phyloP scores from a whole-genome alignment of 2,888 invertebrate genomes.

The Caenorhabditis sinica region DNA sequence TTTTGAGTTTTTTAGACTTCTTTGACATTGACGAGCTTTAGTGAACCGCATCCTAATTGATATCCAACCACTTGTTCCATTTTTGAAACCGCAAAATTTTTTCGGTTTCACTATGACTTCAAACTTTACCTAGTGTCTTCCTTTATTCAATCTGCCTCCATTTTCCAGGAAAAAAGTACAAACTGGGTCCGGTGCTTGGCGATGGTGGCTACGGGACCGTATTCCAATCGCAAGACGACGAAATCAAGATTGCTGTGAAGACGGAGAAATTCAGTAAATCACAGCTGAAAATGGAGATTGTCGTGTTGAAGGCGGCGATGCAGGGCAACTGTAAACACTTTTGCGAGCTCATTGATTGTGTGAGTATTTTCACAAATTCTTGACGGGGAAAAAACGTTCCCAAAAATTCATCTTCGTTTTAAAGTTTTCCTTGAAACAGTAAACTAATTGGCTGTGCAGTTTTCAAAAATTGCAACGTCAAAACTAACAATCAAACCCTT shows the following conservation, averaged over 20 bases:
- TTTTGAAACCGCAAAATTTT: too few relatives aligned
- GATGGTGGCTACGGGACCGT: constrained; percentile 78
- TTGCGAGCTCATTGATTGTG: constrained; percentile 75
- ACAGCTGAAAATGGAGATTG: constrained; percentile 76
- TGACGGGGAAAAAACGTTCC: not conserved
- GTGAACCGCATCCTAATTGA: too few relatives aligned
- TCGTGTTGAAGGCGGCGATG: constrained; percentile 74
- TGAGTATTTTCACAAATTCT: constrained; percentile 34
- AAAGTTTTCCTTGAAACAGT: not conserved
- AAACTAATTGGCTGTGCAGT: not conserved
- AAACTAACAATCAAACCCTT: not conserved
- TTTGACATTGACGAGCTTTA: too few relatives aligned
- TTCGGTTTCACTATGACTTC: too few relatives aligned
- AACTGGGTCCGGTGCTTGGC: constrained; percentile 70
- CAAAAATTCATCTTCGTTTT: not conserved
- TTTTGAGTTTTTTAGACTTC: too few relatives aligned
- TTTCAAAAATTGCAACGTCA: not conserved
- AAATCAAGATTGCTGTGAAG: constrained; percentile 74
- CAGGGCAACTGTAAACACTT: constrained; percentile 72
- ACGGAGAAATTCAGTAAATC: constrained; percentile 78
- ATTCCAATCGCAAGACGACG: constrained; percentile 68
- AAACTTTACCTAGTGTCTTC: too few relatives aligned
- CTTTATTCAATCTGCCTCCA: too few relatives aligned
- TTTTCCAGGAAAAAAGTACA: constrained; percentile 64
- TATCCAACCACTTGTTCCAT: too few relatives aligned